Evolutionary conservation across 2,888 invertebrate genomes (phyloP), one percentile per base, ranked within the genome.

Genomic region (Fragum fragum): DNA sequence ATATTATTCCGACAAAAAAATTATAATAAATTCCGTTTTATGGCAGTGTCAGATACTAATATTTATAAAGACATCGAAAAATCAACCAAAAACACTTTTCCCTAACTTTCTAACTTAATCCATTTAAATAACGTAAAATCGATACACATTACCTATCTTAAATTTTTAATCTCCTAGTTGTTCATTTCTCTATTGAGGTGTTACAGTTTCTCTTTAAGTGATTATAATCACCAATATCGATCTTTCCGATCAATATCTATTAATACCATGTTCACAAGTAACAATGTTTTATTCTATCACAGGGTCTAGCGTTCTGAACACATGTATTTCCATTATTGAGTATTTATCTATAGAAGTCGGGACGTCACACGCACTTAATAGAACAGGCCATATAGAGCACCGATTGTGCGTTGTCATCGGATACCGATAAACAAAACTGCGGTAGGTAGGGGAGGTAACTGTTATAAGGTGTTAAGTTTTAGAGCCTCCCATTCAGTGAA

Each of bases 381-480:
- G 59, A 26, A 36, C 32, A 9, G 32, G 32, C 32, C 32, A 36
- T 36, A 36, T n/a, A n/a, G 47, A 47, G 47, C 47, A n/a, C 47
- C 47, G n/a, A 18, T 47, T 47, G 14, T n/a, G 18, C 47, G 74
- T 74, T 32, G 74, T 68, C 74, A 68, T 29, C 63, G 66, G 36
- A 28, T 29, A 53, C 55, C 53, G 47, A 53, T 66, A 42, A 74
- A 74, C 68, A 74, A 63, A 73, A 23, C 26, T 74, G 68, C 55
- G 74, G 74, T 74, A 74, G 74, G 74, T 74, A 72, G n/a, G 74
- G 74, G 74, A 66, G 21, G 23, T 6, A 47, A 74, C 23, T 18
- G 47, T 3, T 9, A 47, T 3, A 14, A 14, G 47, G 16, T 47
- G 47, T 47, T 47, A 3, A 47, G n/a, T n/a, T n/a, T n/a, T n/a